Evolutionary conservation across 2,888 invertebrate genomes (phyloP), one percentile per base, ranked within the genome.

Genomic region (Pharmacophagus antenor): DNA sequence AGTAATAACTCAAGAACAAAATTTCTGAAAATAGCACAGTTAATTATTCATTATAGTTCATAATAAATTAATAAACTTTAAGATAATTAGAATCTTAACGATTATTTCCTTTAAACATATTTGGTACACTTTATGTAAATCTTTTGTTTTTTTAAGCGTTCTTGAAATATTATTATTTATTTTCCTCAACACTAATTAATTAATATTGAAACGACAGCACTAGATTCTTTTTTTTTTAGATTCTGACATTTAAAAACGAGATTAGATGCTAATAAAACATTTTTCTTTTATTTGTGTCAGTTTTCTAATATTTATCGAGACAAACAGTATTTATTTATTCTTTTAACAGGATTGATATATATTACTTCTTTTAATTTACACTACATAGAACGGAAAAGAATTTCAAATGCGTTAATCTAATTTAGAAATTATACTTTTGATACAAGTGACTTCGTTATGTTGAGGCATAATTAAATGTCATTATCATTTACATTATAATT

Each of bases 161-260:
- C 15, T 3, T 44, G 18, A 44, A 56, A 56, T 48, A 25, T 54
- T 53, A 21, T 31, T 21, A 42, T 42, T 25, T 42, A 15, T 50
- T 56, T 50, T 20, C n/a, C 17, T 10, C 20, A 20, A 17, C 20
- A 27, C 23, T 17, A 5, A 18, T 25, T 31, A n/a, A 55, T 55
- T 56, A 50, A 56, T n/a, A 49, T 49, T 22, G 37, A 41, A 22
- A 48, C 5, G 20, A n/a, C 20, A 48, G n/a, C 21, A 20, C 20
- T 17, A 3, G 7, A 12, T 17, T 56, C 42, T 31, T 64, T 61
- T 37, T 37, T 31, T 52, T 44, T 37, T 57, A 22, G 21, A 54
- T 47, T 52, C 62, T 74, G 74, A 68, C 69, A 75, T 76, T 77
- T 75, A 57, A 58, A 70, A 74, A 76, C 71, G 67, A 72, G 75